These are phyloP conservation scores for Crossocerus cetratus DNA, from an alignment of 2,888 invertebrate genomes.

Conservation along the genomic window DNA sequence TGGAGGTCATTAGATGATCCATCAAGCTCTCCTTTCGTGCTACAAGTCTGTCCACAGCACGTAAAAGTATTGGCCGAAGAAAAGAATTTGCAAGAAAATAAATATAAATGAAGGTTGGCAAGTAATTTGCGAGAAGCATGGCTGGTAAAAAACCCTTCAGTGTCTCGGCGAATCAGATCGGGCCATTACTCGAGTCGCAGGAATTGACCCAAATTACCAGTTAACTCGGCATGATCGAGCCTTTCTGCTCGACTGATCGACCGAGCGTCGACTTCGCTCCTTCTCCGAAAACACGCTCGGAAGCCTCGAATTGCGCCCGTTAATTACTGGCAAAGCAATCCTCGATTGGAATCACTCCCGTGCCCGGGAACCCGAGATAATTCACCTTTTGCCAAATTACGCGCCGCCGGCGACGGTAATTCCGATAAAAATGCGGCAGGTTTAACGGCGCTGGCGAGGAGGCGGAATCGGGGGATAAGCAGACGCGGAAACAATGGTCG, in stretches of 20 bases:
- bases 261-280: slow-evolving; percentile 20
- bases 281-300: slow-evolving; percentile 24
- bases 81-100: no score
- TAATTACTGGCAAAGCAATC: slow-evolving; percentile 7
- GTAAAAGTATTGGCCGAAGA: no score
- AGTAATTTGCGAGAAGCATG: no score
- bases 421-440: not conserved
- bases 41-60: no score
- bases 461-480: slow-evolving; percentile 3
- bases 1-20: no score
- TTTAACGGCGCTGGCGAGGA: not conserved
- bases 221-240: slow-evolving; percentile 7
- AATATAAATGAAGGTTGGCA: no score
- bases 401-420: not conserved
- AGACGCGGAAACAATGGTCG: slow-evolving; percentile 7
- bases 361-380: no score
- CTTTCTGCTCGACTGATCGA: slow-evolving; percentile 15
- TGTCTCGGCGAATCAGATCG: not conserved
- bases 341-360: not conserved
- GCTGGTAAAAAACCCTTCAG: not conserved
- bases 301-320: no score
- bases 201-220: slow-evolving; percentile 8
- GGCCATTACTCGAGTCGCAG: not conserved
- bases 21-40: no score
- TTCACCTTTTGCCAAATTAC: no score